Conservation (phyloP, 2,888 invertebrate species). For the Bursaphelenchus okinawaensis region DNA sequence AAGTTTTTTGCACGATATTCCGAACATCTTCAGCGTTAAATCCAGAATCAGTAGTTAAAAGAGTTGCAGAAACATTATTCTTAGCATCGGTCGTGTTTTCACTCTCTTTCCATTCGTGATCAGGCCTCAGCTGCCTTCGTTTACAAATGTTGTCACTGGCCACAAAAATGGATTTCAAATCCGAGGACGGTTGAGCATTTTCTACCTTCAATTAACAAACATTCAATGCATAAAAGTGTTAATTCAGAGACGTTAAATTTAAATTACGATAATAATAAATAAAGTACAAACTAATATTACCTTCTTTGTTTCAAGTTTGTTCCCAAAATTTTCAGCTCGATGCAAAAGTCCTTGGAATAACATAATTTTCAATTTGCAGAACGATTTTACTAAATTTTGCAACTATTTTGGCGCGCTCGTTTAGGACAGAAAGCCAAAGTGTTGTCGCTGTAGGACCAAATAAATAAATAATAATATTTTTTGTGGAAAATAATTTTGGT, state of each 20-base stretch:
- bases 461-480: background rate
- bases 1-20: constrained; percentile 21
- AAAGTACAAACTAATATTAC: too few species aligned
- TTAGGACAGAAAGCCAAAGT: background rate
- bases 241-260: too few species aligned
- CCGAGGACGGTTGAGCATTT: background rate
- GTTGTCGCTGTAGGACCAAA: background rate
- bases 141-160: constrained; percentile 44
- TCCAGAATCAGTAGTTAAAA: background rate
- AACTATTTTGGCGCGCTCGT: background rate
- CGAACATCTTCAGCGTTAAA: background rate
- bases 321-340: too few species aligned
- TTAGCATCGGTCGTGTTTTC: background rate
- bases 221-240: too few species aligned
- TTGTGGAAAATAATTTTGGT: background rate
- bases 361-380: too few species aligned
- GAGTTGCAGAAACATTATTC: background rate
- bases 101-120: constrained; percentile 13
- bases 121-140: constrained; percentile 24
- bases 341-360: too few species aligned
- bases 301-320: too few species aligned
- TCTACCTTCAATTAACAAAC: too few species aligned
- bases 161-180: constrained; percentile 31
- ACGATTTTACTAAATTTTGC: too few species aligned
- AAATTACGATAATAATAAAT: too few species aligned